phyloP scores from a whole-genome alignment of 2,888 invertebrate species.

The Meloe dianella region DNA sequence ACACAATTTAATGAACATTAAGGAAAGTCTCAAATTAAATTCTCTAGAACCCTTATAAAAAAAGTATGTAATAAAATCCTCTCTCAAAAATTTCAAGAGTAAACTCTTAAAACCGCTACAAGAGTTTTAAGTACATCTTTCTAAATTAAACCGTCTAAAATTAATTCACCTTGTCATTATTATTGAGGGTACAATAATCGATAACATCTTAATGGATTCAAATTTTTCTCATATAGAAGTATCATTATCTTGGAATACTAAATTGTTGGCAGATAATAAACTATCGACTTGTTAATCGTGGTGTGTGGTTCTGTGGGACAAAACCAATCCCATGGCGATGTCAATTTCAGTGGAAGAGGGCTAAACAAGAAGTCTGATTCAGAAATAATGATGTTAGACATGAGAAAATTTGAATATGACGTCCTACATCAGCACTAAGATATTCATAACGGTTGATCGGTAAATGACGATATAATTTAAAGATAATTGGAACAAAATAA shows the following conservation, averaged over 20 bases:
- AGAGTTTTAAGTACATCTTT: background rate
- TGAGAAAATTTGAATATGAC: background rate
- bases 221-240: too few relatives aligned
- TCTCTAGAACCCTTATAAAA: conserved; percentile 13
- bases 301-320: conserved; percentile 31
- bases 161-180: background rate
- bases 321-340: conserved; percentile 39
- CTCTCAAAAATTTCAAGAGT: conserved; percentile 30
- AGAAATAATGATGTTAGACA: conserved; percentile 27
- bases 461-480: background rate
- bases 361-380: conserved; percentile 29
- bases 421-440: conserved; percentile 1
- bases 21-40: conserved; percentile 27
- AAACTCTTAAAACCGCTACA: conserved; percentile 36
- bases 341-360: conserved; percentile 32
- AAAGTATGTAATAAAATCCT: background rate
- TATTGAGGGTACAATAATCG: background rate
- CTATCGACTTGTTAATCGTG: conserved; percentile 33
- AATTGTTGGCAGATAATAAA: conserved; percentile 35
- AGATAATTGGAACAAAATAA: background rate
- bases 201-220: too few relatives aligned
- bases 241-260: background rate
- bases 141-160: background rate
- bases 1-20: conserved; percentile 27
- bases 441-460: background rate